These are phyloP conservation scores for Pygmarrhopalites habei DNA, from an alignment of 1,140 invertebrate genomes.

Conservation along the genomic window DNA sequence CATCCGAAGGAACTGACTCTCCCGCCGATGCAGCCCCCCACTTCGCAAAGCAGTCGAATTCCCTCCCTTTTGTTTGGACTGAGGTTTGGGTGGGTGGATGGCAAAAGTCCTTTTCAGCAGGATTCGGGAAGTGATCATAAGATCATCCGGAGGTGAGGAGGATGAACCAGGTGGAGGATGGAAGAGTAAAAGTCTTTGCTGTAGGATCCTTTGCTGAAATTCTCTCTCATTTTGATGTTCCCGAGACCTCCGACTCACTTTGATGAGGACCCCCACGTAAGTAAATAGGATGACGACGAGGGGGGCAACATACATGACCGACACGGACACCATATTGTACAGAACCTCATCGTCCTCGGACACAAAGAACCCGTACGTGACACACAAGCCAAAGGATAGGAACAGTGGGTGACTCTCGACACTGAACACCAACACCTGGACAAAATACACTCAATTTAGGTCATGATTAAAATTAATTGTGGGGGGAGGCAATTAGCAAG, in stretches of 20 bases:
- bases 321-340: slow-evolving; percentile 68
- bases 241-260: slow-evolving; percentile 52
- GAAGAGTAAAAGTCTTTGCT: not conserved
- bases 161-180: not conserved
- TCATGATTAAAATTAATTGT: too few species aligned
- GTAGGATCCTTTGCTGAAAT: not conserved
- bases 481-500: too few species aligned
- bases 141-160: not conserved
- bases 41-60: not conserved
- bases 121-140: not conserved
- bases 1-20: slow-evolving; percentile 49
- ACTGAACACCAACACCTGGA: slow-evolving; percentile 70
- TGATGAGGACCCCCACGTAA: slow-evolving; percentile 64
- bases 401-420: slow-evolving; percentile 55
- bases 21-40: slow-evolving; percentile 13
- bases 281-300: slow-evolving; percentile 63
- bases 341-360: slow-evolving; percentile 54
- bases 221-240: slow-evolving; percentile 23
- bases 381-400: slow-evolving; percentile 56
- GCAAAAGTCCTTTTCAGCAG: slow-evolving; percentile 7
- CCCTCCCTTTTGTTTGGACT: not conserved
- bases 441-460: too few species aligned
- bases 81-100: not conserved
- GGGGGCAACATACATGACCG: slow-evolving; percentile 68
- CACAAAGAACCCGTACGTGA: slow-evolving; percentile 65